A percentile compares a stretch with the other conserved stretches of the same genome.
These are phyloP conservation scores for Bruchidius siliquastri DNA, from an alignment of 2,888 invertebrate species.

Conservation along the genomic window DNA sequence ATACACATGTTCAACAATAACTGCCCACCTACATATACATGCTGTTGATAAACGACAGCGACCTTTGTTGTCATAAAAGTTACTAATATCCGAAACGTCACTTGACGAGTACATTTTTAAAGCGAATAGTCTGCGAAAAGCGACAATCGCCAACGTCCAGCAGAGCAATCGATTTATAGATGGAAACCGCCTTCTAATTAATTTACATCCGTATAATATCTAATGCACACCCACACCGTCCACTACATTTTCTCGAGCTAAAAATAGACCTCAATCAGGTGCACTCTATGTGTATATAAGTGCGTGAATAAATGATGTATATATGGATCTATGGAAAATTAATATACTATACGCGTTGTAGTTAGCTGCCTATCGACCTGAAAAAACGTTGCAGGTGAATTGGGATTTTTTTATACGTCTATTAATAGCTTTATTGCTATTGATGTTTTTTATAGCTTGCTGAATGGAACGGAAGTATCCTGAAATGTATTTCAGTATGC, in stretches of 20 bases:
- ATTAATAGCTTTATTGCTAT: neutral
- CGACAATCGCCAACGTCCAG: neutral
- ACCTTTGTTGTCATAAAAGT: no score
- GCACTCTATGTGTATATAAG: neutral
- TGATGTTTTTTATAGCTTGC: neutral
- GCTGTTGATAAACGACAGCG: no score
- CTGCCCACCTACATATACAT: no score
- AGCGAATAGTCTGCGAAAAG: no score
- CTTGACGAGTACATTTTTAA: neutral
- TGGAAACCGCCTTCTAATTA: neutral
- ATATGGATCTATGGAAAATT: neutral
- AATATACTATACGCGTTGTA: neutral
- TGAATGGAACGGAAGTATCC: neutral
- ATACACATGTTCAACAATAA: no score
- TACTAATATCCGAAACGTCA: neutral
- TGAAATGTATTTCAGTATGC: neutral
- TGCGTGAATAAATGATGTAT: neutral
- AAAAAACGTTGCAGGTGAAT: neutral
- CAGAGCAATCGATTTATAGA: neutral
- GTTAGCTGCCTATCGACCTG: neutral
- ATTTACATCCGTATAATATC: neutral
- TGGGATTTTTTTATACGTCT: neutral
- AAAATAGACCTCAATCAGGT: neutral
- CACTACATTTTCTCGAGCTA: neutral
- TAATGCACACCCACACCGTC: neutral